A percentile compares a stretch with the other conserved stretches of the same genome.
Conservation (phyloP, 2,797 vertebrate genomes). For the Bucorvus abyssinicus region DNA sequence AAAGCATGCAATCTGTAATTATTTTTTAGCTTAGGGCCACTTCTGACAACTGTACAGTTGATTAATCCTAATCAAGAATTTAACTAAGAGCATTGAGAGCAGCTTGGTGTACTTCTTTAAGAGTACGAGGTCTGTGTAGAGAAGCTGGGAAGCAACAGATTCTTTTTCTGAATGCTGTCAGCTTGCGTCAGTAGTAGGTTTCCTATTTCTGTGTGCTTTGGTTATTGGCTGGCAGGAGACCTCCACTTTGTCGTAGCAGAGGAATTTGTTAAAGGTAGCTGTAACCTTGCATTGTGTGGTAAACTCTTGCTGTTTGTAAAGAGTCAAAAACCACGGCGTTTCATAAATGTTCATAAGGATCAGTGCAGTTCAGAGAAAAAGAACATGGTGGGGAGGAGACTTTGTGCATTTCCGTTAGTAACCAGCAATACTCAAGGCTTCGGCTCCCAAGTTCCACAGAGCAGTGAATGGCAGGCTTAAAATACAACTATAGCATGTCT, state of each 20-base stretch:
- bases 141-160: not conserved
- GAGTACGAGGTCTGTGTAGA: not conserved
- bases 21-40: not conserved
- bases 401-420: not conserved
- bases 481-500: not conserved
- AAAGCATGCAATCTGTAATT: not conserved
- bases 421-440: not conserved
- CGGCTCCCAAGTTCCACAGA: not conserved
- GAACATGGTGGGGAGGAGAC: not conserved
- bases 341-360: not conserved
- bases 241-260: not conserved
- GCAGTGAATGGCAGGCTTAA: not conserved
- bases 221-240: not conserved
- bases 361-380: not conserved
- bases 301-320: not conserved
- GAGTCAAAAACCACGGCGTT: not conserved
- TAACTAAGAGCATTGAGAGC: not conserved
- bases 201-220: not conserved
- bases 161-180: not conserved
- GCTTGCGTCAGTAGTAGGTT: not conserved
- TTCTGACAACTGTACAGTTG: not conserved
- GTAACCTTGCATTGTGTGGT: not conserved
- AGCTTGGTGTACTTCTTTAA: not conserved
- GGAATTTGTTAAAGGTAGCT: not conserved
- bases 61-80: not conserved